Conservation (phyloP, 2,888 invertebrate genomes). For the Arrhopalites spinosus region DNA sequence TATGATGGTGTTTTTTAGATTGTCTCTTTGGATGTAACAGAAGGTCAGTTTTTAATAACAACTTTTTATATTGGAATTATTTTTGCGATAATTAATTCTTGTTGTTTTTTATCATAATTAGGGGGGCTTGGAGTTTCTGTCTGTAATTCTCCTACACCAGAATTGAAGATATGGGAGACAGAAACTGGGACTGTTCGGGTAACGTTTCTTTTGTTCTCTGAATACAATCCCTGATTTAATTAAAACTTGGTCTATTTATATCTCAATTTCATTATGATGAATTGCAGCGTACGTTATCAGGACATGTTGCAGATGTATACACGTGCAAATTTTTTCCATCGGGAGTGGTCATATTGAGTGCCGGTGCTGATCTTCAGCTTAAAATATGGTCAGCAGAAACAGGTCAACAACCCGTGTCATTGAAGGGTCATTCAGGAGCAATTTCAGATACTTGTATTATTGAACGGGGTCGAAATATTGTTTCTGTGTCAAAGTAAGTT, state of each 20-base stretch:
- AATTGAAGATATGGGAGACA: conserved; percentile 69
- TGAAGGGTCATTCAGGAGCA: conserved; percentile 70
- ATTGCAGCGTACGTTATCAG: conserved; percentile 3
- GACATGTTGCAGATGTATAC: conserved; percentile 67
- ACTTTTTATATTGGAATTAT: not conserved
- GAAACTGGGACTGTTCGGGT: conserved; percentile 65
- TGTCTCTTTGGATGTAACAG: conserved; percentile 66
- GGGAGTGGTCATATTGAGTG: conserved; percentile 65
- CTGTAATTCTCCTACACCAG: conserved; percentile 66
- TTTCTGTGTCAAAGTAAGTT: conserved; percentile 70
- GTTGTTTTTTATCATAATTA: not conserved
- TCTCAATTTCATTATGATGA: conserved; percentile 4
- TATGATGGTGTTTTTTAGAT: conserved; percentile 58
- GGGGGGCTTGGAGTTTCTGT: conserved; percentile 67
- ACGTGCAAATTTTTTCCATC: conserved; percentile 73
- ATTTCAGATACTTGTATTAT: conserved; percentile 69
- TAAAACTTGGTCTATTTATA: not conserved
- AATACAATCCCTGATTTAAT: too few species aligned
- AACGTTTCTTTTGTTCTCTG: conserved; percentile 47
- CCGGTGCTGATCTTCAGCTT: conserved; percentile 71
- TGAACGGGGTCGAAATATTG: conserved; percentile 71
- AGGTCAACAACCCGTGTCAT: conserved; percentile 69
- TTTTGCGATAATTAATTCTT: not conserved
- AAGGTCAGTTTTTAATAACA: conserved; percentile 58
- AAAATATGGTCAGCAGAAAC: conserved; percentile 74